Conservation (phyloP, 1,140 invertebrate species). For the Bursaphelenchus mucronatus region DNA sequence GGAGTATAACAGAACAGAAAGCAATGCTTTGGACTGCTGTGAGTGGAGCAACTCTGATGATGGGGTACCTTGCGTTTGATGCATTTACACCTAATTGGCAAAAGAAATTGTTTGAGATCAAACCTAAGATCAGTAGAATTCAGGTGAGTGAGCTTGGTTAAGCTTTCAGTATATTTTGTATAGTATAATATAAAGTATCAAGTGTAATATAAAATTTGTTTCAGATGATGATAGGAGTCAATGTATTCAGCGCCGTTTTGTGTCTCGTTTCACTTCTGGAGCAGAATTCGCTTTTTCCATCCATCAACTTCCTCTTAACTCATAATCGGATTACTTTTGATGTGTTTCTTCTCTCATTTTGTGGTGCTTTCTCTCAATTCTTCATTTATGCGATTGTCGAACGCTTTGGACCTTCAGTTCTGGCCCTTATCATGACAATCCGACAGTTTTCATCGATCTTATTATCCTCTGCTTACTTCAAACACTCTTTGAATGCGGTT, state of each 20-base stretch:
- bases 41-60: conserved; percentile 80
- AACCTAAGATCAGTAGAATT: conserved; percentile 63
- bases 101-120: conserved; percentile 77
- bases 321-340: conserved; percentile 60
- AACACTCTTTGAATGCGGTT: conserved; percentile 74
- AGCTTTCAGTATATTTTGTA: not conserved
- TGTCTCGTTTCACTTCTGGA: conserved; percentile 80
- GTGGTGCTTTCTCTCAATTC: conserved; percentile 63
- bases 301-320: conserved; percentile 73
- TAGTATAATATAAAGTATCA: not conserved
- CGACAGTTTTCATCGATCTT: conserved; percentile 88
- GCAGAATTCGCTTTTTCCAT: conserved; percentile 75
- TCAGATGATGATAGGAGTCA: conserved; percentile 97
- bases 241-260: conserved; percentile 86
- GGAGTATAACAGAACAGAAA: conserved; percentile 25
- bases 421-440: conserved; percentile 96
- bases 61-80: conserved; percentile 86
- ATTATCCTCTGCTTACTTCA: conserved; percentile 85
- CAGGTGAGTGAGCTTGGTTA: conserved; percentile 28
- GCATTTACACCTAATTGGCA: conserved; percentile 99
- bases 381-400: conserved; percentile 95
- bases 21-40: conserved; percentile 67
- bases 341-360: conserved; percentile 58
- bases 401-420: conserved; percentile 88
- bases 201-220: not conserved